These are phyloP conservation scores for Apogon talboti DNA, from an alignment of 2,797 vertebrate species.

Conservation along the genomic window DNA sequence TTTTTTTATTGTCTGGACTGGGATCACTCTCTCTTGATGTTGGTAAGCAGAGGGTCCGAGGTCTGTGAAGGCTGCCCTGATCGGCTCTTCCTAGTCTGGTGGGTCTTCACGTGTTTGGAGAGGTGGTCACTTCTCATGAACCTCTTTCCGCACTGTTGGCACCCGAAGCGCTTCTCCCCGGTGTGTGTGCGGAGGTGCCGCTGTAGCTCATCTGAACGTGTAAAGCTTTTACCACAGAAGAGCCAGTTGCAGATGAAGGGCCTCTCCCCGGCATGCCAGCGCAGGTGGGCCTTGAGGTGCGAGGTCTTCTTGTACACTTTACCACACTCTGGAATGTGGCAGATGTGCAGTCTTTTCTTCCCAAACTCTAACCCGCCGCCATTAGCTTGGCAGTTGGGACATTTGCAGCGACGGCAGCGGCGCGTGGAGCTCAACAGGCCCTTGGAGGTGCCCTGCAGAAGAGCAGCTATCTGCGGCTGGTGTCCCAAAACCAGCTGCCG, in stretches of 20 bases:
- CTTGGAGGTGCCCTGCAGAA: slow-evolving; percentile 88
- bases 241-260: slow-evolving; percentile 91
- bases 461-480: slow-evolving; percentile 88
- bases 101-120: slow-evolving; percentile 91
- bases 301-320: slow-evolving; percentile 92
- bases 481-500: slow-evolving; percentile 87
- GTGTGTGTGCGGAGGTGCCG: slow-evolving; percentile 91
- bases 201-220: slow-evolving; percentile 90
- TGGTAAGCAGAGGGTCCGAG: slow-evolving; percentile 79
- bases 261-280: slow-evolving; percentile 89
- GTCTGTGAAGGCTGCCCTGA: slow-evolving; percentile 69
- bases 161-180: slow-evolving; percentile 91
- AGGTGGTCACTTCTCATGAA: slow-evolving; percentile 93
- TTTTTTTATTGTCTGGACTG: slow-evolving; percentile 1
- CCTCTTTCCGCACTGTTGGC: slow-evolving; percentile 89
- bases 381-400: slow-evolving; percentile 88
- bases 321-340: slow-evolving; percentile 89
- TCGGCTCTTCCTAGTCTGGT: slow-evolving; percentile 87
- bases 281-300: slow-evolving; percentile 89
- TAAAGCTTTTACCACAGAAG: slow-evolving; percentile 90
- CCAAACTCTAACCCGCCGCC: slow-evolving; percentile 83
- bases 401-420: slow-evolving; percentile 89
- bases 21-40: slow-evolving; percentile 86
- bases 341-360: slow-evolving; percentile 89
- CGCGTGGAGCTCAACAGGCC: slow-evolving; percentile 87